Evolutionary conservation across 2,888 invertebrate species (phyloP).

Genomic region (Lepetodrilus schrolli): DNA sequence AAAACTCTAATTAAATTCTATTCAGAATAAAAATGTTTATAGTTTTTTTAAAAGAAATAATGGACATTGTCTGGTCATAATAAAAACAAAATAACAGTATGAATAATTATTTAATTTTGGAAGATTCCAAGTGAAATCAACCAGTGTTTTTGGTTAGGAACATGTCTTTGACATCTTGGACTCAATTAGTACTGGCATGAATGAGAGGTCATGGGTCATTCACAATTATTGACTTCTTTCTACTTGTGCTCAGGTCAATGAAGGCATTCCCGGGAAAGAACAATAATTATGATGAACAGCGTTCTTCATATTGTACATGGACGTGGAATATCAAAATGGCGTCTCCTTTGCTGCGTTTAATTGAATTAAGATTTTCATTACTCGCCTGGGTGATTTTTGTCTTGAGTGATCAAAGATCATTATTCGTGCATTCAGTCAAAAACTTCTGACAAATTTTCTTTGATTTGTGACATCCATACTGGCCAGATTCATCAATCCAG

Average conservation of each 20-base stretch:
- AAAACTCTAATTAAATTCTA: too few relatives aligned
- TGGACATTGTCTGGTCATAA: too few relatives aligned
- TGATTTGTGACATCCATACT: too few relatives aligned
- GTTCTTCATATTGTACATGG: background rate
- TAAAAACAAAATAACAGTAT: too few relatives aligned
- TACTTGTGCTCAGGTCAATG: too few relatives aligned
- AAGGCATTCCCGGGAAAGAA: background rate
- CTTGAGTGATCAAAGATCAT: background rate
- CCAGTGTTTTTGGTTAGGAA: slow-evolving; percentile 9
- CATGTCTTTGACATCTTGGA: background rate
- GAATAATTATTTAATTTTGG: too few relatives aligned
- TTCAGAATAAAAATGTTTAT: too few relatives aligned
- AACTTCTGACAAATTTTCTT: too few relatives aligned
- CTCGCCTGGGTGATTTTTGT: background rate
- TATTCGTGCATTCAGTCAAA: too few relatives aligned
- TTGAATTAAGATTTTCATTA: slow-evolving; percentile 16
- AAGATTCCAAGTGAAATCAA: background rate
- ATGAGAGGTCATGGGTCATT: slow-evolving; percentile 6
- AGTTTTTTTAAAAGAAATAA: too few relatives aligned
- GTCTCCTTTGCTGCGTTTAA: slow-evolving; percentile 7
- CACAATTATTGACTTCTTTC: slow-evolving; percentile 23
- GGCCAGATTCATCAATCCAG: too few relatives aligned
- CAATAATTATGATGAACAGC: background rate
- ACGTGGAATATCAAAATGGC: background rate
- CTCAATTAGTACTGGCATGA: slow-evolving; percentile 10